Percentiles rank a stretch among this genome's conserved stretches.
Evolutionary conservation across 2,888 invertebrate species (phyloP).

Genomic region (Drosophila paranaensis): DNA sequence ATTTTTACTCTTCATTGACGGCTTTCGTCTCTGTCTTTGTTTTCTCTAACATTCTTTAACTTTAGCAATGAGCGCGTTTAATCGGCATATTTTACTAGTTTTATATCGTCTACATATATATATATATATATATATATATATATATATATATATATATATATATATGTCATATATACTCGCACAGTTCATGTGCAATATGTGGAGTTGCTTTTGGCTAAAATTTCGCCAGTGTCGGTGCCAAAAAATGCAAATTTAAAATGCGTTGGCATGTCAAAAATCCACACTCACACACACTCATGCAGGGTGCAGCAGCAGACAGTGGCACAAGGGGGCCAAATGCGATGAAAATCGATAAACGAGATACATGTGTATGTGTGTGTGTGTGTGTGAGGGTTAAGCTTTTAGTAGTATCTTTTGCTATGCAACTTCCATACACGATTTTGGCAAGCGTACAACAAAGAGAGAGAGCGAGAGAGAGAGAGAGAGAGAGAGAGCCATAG

Average conservation of each 20-base stretch:
- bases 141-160: background rate
- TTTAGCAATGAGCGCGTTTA: conserved; percentile 17
- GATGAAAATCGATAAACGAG: conserved; percentile 72
- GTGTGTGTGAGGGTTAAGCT: conserved; percentile 66
- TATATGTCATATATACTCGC: background rate
- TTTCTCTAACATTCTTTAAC: background rate
- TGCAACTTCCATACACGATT: conserved; percentile 70
- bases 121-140: background rate
- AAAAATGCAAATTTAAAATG: conserved; percentile 80
- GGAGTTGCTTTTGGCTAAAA: conserved; percentile 62
- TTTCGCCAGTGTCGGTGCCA: conserved; percentile 68
- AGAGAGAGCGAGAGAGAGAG: background rate
- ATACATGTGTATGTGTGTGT: conserved; percentile 34
- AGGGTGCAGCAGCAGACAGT: conserved; percentile 61
- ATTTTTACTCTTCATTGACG: background rate
- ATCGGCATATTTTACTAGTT: conserved; percentile 54
- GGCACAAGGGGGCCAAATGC: conserved; percentile 23
- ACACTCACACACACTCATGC: conserved; percentile 23
- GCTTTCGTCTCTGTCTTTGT: background rate
- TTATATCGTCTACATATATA: conserved; percentile 19
- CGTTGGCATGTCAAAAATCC: conserved; percentile 76
- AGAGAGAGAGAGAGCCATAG: background rate
- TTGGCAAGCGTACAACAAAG: conserved; percentile 53
- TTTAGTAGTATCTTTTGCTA: conserved; percentile 76
- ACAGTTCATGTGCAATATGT: conserved; percentile 11